A percentile compares a stretch with the other conserved stretches of the same genome.
These are phyloP conservation scores for Oncorhynchus masou DNA, from an alignment of 2,113 vertebrate species.

Conservation along the genomic window DNA sequence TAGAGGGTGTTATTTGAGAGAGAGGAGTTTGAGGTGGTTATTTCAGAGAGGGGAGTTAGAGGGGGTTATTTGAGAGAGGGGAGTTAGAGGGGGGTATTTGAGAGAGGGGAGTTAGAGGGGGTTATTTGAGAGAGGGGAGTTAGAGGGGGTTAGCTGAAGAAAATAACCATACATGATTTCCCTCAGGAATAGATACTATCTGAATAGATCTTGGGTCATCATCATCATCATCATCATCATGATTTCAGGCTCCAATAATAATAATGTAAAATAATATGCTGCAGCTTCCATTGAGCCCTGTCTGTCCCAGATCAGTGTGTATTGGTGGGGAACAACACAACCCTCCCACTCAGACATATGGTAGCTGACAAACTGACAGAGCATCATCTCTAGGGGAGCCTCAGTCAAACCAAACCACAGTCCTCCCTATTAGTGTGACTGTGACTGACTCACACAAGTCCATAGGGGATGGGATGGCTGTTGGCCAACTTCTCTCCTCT, in stretches of 20 bases:
- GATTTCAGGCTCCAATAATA: conserved; percentile 35
- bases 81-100: too few relatives aligned
- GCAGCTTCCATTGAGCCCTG: neutral
- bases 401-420: neutral
- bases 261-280: neutral
- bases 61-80: too few relatives aligned
- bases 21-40: too few relatives aligned
- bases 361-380: conserved; percentile 40
- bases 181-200: too few relatives aligned
- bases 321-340: neutral
- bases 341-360: conserved; percentile 1
- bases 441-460: neutral
- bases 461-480: neutral
- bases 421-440: neutral
- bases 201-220: neutral
- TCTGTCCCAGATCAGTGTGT: conserved; percentile 37
- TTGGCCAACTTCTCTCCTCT: conserved; percentile 23
- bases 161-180: too few relatives aligned
- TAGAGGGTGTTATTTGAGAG: too few relatives aligned
- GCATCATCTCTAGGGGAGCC: neutral
- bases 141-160: neutral
- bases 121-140: too few relatives aligned
- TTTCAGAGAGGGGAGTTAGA: too few relatives aligned
- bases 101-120: too few relatives aligned
- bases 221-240: conserved; percentile 16